phyloP scores from a whole-genome alignment of 1,140 invertebrate genomes.

The Paramacrobiotus metropolitanus region DNA sequence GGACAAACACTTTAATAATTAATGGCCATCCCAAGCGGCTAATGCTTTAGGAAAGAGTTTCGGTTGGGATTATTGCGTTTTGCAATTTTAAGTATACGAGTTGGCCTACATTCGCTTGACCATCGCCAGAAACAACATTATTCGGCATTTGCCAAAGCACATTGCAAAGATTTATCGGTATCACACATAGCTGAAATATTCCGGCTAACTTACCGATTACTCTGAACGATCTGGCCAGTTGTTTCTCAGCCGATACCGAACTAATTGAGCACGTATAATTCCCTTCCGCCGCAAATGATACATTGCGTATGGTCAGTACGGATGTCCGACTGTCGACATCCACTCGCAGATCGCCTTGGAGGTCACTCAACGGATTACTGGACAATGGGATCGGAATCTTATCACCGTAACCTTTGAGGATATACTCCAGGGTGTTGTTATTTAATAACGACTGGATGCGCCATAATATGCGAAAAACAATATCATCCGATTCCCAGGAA shows the following conservation, averaged over 20 bases:
- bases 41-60: too few relatives aligned
- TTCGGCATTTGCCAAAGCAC: too few relatives aligned
- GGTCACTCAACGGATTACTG: background rate
- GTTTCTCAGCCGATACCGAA: background rate
- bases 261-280: background rate
- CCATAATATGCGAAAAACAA: slow-evolving; percentile 1
- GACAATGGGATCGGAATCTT: background rate
- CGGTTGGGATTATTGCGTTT: too few relatives aligned
- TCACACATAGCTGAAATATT: too few relatives aligned
- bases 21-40: too few relatives aligned
- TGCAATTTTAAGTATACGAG: too few relatives aligned
- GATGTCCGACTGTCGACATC: background rate
- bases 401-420: background rate
- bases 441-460: background rate
- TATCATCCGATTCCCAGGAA: background rate
- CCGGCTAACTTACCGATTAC: background rate
- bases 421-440: background rate
- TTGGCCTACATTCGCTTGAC: too few relatives aligned
- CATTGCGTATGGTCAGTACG: background rate
- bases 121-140: too few relatives aligned
- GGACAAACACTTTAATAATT: too few relatives aligned
- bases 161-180: too few relatives aligned
- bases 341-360: background rate
- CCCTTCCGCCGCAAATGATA: background rate
- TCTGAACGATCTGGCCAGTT: background rate